Evolutionary conservation across 2,113 vertebrate species (phyloP).

Genomic region (Mola mola): DNA sequence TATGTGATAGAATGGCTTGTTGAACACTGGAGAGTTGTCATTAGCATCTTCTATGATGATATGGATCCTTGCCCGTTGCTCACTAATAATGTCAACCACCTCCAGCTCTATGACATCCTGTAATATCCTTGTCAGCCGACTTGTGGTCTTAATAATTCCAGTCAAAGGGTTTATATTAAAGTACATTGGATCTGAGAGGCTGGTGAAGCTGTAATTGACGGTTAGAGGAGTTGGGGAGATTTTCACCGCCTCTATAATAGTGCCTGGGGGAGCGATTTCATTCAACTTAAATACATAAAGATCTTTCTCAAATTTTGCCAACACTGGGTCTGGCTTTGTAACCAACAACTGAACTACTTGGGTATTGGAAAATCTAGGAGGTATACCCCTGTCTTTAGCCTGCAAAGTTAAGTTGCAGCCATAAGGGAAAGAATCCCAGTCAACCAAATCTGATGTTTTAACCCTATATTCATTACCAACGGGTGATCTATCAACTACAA

Average conservation of each 20-base stretch:
- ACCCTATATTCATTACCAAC: conserved; percentile 89
- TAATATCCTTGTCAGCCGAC: conserved; percentile 82
- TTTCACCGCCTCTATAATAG: conserved; percentile 86
- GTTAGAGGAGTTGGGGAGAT: conserved; percentile 82
- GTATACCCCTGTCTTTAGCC: conserved; percentile 92
- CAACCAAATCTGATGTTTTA: conserved; percentile 84
- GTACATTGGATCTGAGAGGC: conserved; percentile 82
- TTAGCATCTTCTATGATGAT: conserved; percentile 92
- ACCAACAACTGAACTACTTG: conserved; percentile 87
- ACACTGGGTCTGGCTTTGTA: conserved; percentile 79
- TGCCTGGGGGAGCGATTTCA: conserved; percentile 94
- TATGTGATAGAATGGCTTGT: conserved; percentile 83
- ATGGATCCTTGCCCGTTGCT: conserved; percentile 83
- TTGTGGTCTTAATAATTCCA: conserved; percentile 89
- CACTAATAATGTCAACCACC: conserved; percentile 81
- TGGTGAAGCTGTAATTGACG: conserved; percentile 87
- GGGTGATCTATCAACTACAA: conserved; percentile 87
- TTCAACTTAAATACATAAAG: conserved; percentile 87
- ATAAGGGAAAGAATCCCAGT: conserved; percentile 88
- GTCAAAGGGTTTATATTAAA: conserved; percentile 91
- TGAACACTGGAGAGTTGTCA: conserved; percentile 90
- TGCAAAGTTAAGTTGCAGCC: conserved; percentile 94
- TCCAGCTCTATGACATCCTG: conserved; percentile 86
- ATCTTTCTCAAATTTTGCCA: conserved; percentile 86
- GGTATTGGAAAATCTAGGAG: conserved; percentile 88